A percentile compares a stretch with the other conserved stretches of the same genome.
These are phyloP conservation scores for Pseudochirops cupreus DNA, from an alignment of 2,797 vertebrate genomes.

Conservation along the genomic window DNA sequence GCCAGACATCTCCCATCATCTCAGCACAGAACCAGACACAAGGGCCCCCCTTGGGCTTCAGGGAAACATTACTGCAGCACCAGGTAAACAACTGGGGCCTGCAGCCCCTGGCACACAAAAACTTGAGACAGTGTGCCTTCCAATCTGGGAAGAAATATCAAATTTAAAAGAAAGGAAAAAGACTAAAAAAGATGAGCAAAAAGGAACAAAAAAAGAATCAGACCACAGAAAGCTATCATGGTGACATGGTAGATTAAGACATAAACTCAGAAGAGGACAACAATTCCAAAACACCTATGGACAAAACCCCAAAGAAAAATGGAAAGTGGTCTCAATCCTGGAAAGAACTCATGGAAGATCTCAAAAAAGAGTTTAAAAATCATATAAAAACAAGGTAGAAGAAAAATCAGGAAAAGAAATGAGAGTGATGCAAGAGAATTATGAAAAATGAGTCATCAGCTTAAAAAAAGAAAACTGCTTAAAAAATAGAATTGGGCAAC, in stretches of 20 bases:
- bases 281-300: background rate
- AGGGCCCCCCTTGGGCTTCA: background rate
- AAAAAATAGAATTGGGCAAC: too few relatives aligned
- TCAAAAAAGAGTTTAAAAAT: background rate
- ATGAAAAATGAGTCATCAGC: too few relatives aligned
- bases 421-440: too few relatives aligned
- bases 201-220: background rate
- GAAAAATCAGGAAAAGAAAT: too few relatives aligned
- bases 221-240: background rate
- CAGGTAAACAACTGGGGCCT: too few relatives aligned
- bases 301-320: background rate
- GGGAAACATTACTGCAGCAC: background rate
- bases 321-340: background rate
- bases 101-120: background rate
- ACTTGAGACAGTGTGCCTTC: background rate
- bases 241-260: background rate
- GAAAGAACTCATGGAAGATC: background rate
- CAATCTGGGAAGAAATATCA: background rate
- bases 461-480: too few relatives aligned
- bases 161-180: background rate
- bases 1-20: background rate
- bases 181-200: background rate
- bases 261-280: background rate
- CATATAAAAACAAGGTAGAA: too few relatives aligned
- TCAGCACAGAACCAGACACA: background rate